Base-by-base conservation (phyloP, 1,140 invertebrate genomes). In the Kradibia gibbosae region DNA sequence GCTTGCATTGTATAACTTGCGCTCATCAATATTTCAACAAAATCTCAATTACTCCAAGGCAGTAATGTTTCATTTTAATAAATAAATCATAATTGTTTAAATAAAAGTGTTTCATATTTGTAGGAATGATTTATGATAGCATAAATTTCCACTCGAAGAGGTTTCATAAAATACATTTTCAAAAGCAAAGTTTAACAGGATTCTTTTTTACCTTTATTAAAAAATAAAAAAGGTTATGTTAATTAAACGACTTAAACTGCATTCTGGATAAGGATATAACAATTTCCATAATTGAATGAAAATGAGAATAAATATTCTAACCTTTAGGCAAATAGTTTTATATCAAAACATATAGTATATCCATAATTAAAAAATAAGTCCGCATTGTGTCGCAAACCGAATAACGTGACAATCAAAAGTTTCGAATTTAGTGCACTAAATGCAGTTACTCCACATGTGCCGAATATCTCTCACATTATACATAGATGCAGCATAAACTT, bases 81-180 rank as follows among this genome's bases (percentile, higher is more conserved):
- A 65, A 65, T 65, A 65, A 34, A 65, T 65, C 60, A 65, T 65
- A 20, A 65, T 65, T 65, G 10, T 57, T 60, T 13, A 34, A 48
- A 48, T 17, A 48, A 48, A 0, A 62, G 31, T 65, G 1, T 65
- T 36, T 2, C 17, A 65, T 4, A 36, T 36, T 36, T 65, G 13
- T 4, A 65, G 0, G 3, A 36, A 36, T 5, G 60, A 65, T 65
- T 65, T 65, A 65, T 65, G n/a, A 36, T 36, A 34, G 28, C 31
- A 36, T 65, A 65, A 65, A 65, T 36, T 20, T 65, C 22, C 31
- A 34, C 13, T 2, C 3, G 15, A 62, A 31, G 57, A 62, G 31
- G 57, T 62, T 62, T 62, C 57, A 62, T 62, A 62, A 62, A 31
- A 62, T 62, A 34, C 28, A 31, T 22, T 62, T 13, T 7, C 25